These are phyloP conservation scores for Chrysotoxum bicinctum DNA, from an alignment of 2,888 invertebrate genomes.

Conservation along the genomic window DNA sequence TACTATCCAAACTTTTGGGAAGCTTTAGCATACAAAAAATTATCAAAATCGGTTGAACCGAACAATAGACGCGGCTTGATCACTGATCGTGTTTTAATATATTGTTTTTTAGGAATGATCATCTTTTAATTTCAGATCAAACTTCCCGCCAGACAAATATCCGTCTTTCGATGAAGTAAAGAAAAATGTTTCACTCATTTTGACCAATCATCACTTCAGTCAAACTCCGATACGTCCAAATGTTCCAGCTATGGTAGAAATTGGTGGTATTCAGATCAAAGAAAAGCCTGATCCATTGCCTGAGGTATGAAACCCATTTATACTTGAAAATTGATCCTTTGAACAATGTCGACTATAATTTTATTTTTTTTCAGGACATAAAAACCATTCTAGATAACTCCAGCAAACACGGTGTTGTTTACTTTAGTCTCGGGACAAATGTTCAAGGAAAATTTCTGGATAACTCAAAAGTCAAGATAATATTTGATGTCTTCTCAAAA, in stretches of 20 bases:
- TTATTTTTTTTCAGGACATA: slow-evolving; percentile 73
- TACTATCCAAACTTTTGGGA: too few relatives aligned
- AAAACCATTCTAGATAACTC: slow-evolving; percentile 76
- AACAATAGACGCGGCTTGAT: too few relatives aligned
- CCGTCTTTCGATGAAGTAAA: slow-evolving; percentile 74
- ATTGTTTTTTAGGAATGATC: not conserved
- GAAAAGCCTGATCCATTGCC: slow-evolving; percentile 75
- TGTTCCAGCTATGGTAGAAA: slow-evolving; percentile 76
- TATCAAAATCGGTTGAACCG: too few relatives aligned
- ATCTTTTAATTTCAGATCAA: slow-evolving; percentile 68
- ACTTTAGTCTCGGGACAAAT: slow-evolving; percentile 80
- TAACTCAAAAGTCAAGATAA: slow-evolving; percentile 79
- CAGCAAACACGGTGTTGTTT: slow-evolving; percentile 78
- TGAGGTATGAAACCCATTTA: slow-evolving; percentile 46
- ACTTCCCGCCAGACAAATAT: slow-evolving; percentile 76
- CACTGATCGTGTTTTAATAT: too few relatives aligned
- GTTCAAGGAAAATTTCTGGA: slow-evolving; percentile 77
- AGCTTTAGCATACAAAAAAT: too few relatives aligned
- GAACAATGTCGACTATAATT: not conserved
- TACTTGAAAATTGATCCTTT: too few relatives aligned
- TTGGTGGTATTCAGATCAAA: slow-evolving; percentile 77
- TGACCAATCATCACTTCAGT: slow-evolving; percentile 76
- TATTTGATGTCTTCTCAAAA: slow-evolving; percentile 84
- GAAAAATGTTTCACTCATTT: slow-evolving; percentile 76
- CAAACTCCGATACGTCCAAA: slow-evolving; percentile 76